These are phyloP conservation scores for Propithecus coquereli DNA, from an alignment of 2,113 vertebrate species.

Conservation along the genomic window DNA sequence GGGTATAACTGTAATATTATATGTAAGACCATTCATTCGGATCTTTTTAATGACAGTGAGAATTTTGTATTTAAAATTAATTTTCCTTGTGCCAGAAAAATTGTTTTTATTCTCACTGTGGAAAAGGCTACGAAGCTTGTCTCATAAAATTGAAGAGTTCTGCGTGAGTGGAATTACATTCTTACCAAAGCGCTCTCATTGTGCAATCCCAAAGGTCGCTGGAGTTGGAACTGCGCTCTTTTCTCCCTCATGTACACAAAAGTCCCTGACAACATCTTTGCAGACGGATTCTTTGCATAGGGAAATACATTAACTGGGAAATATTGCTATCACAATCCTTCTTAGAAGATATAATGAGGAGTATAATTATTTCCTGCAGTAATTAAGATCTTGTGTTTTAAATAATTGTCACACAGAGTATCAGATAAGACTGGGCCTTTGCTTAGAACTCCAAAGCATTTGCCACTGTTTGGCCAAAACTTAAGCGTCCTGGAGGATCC, in stretches of 20 bases:
- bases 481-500: background rate
- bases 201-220: background rate
- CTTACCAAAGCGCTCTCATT: background rate
- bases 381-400: background rate
- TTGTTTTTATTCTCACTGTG: background rate
- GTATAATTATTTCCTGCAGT: background rate
- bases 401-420: background rate
- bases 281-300: background rate
- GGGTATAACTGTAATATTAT: background rate
- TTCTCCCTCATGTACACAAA: background rate
- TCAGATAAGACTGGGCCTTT: background rate
- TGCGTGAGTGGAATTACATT: background rate
- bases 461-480: background rate
- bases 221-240: fast-evolving
- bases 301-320: background rate
- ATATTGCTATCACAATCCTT: background rate
- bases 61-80: background rate
- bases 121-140: background rate
- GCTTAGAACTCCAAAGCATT: background rate
- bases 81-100: background rate
- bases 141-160: background rate
- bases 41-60: background rate
- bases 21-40: background rate
- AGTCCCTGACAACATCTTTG: background rate
- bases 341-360: background rate